phyloP scores from a whole-genome alignment of 2,113 vertebrate genomes.

The Campylorhamphus procurvoides region DNA sequence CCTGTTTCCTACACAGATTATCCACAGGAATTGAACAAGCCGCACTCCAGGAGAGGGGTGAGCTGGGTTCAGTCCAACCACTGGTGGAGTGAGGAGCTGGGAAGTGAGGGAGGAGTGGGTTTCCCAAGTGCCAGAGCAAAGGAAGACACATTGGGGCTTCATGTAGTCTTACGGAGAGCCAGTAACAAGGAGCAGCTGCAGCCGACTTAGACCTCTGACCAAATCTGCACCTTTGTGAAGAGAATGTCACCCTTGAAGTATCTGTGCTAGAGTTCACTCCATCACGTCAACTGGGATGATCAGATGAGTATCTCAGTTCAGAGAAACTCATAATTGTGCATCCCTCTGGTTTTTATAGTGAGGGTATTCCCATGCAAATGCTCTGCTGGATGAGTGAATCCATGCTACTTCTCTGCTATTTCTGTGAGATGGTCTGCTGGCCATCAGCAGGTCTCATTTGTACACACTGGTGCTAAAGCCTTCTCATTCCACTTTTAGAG shows the following conservation, averaged over 20 bases:
- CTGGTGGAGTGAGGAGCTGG: neutral
- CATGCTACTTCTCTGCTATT: neutral
- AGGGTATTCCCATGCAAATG: neutral
- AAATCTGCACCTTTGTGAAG: neutral
- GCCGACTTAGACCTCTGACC: neutral
- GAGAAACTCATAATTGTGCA: neutral
- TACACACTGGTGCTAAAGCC: neutral
- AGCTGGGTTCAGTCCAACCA: neutral
- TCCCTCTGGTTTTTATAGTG: neutral
- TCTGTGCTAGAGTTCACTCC: neutral
- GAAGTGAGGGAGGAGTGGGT: neutral
- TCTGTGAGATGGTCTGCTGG: neutral
- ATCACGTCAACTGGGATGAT: neutral
- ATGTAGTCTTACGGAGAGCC: neutral
- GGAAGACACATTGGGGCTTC: neutral
- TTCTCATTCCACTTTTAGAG: neutral
- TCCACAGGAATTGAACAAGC: neutral
- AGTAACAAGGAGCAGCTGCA: neutral
- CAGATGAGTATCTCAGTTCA: neutral
- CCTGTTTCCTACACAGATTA: neutral
- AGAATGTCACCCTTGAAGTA: neutral
- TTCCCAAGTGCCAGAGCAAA: neutral
- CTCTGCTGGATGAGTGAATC: rapidly evolving
- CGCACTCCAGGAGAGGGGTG: neutral
- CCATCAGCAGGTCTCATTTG: neutral